These are phyloP conservation scores for Tragelaphus imberbis DNA, from an alignment of 2,113 vertebrate species.

Conservation along the genomic window DNA sequence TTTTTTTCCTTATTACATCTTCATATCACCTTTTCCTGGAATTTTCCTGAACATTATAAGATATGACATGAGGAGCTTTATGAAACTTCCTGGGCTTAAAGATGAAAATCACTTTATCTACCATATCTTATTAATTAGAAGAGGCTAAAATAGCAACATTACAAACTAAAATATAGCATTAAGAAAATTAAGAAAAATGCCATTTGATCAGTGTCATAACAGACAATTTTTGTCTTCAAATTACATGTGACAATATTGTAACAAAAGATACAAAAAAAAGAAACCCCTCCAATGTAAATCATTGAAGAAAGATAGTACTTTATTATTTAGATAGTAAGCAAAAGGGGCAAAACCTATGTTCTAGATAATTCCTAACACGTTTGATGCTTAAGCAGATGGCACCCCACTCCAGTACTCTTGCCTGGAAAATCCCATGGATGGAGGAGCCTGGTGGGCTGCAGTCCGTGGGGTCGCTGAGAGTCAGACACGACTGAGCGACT, in stretches of 20 bases:
- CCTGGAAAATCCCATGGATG: no score
- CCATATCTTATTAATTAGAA: neutral
- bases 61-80: neutral
- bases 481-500: no score
- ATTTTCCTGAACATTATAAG: neutral
- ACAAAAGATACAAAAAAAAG: neutral
- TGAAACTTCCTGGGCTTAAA: neutral
- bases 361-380: neutral
- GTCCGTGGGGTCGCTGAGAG: no score
- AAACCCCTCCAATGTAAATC: neutral
- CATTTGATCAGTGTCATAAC: neutral
- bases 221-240: neutral
- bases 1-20: neutral
- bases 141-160: neutral
- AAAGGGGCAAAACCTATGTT: neutral
- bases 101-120: neutral
- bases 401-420: no score
- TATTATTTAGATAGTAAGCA: neutral
- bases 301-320: neutral
- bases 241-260: neutral
- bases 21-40: neutral
- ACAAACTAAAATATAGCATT: neutral
- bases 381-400: neutral
- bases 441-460: no score
- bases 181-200: neutral